Base-by-base conservation (phyloP, 2,113 vertebrate genomes). In the Rousettus leschenaultii region DNA sequence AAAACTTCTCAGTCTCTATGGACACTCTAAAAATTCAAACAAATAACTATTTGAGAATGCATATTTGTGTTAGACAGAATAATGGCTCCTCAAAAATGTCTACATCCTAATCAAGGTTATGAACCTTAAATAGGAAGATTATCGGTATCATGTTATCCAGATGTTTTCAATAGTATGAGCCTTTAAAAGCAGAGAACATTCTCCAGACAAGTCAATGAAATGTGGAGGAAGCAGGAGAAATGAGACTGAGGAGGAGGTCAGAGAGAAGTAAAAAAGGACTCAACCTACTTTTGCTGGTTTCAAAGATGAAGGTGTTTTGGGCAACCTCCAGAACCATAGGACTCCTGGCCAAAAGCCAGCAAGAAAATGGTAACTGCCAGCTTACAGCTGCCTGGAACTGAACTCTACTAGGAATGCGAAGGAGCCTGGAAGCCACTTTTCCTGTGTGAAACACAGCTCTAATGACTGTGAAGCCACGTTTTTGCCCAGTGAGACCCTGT, bases 11-110 rank as follows among this genome's bases (percentile, higher is more conserved):
- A 95, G 70, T 80, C 48, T 82, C 30, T 53, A 77, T 92, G 22
- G 21, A 15, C 13, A 96, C 2, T 30, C 28, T 83, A 53, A 97
- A 95, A 24, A 86, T 45, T 91, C 51, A 93, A 88, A 96, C 38
- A 86, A 82, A 82, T 87, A 97, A 26, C n/a, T 94, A 74, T 83
- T 94, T 22, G 28, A 68, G 38, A 84, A 95, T 93, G 91, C 0
- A 4, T 19, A 33, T 10, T 79, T 77, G 21, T 53, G 38, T 11
- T 59, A 87, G 26, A 30, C 30, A 80, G 53, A 85, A 86, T 82
- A 88, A 43, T 38, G 51, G 0, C 28, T 7, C 28, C 19, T 43
- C n/a, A 40, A 51, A 94, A 35, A 70, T 73, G 22, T 57, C 43
- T 43, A 85, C 1, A 45, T 2, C 3, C 21, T 48, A 88, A 43